Evolutionary conservation across 2,888 invertebrate species (phyloP).

Genomic region (Latrodectus hesperus): DNA sequence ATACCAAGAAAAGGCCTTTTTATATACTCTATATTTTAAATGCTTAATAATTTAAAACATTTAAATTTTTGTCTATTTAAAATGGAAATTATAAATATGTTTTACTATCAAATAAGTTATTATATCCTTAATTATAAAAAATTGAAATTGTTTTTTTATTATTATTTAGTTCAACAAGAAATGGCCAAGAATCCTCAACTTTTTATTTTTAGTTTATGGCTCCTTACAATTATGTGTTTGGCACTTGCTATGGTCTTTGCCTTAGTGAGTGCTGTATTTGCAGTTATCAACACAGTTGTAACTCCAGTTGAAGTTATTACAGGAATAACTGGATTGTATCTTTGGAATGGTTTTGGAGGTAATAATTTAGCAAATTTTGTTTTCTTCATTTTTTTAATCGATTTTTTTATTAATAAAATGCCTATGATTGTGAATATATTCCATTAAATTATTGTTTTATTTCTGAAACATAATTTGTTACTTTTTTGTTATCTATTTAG

Average conservation of each 20-base stretch:
- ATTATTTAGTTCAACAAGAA: conserved; percentile 75
- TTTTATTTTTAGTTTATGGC: conserved; percentile 84
- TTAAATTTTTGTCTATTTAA: too few relatives aligned
- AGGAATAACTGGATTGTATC: conserved; percentile 82
- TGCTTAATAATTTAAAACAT: too few relatives aligned
- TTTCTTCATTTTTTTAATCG: too few relatives aligned
- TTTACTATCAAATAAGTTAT: not conserved
- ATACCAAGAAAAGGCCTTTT: too few relatives aligned
- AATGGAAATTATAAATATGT: too few relatives aligned
- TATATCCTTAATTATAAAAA: not conserved
- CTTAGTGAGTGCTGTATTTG: conserved; percentile 82
- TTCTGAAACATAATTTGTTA: too few relatives aligned
- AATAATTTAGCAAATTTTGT: conserved; percentile 71
- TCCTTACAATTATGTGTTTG: conserved; percentile 83
- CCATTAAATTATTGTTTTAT: too few relatives aligned
- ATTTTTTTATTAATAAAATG: too few relatives aligned
- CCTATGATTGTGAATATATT: too few relatives aligned
- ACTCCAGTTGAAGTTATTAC: conserved; percentile 82
- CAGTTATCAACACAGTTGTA: conserved; percentile 86
- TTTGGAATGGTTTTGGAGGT: conserved; percentile 87
- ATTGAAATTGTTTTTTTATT: not conserved
- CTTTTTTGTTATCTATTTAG: too few relatives aligned
- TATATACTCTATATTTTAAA: too few relatives aligned
- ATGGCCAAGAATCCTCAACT: conserved; percentile 80
- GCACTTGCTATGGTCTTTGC: conserved; percentile 82